Evolutionary conservation across 2,113 vertebrate genomes (phyloP).

Genomic region (Turnix velox): DNA sequence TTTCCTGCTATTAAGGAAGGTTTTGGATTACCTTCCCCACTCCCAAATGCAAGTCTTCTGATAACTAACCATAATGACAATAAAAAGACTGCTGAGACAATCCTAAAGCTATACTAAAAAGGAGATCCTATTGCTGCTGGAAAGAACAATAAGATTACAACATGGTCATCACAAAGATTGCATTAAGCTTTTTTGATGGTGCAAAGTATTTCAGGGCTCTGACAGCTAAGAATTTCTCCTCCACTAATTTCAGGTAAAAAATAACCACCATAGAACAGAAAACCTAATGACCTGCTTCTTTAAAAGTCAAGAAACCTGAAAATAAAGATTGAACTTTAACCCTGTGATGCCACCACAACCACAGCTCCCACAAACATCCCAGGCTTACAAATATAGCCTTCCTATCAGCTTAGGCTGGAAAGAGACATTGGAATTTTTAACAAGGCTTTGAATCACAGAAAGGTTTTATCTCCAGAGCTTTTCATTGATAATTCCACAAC

Average conservation of each 20-base stretch:
- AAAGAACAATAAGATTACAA: slow-evolving; percentile 15
- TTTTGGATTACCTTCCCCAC: slow-evolving; percentile 35
- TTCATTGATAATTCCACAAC: background rate
- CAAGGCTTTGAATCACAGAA: background rate
- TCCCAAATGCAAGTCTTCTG: slow-evolving; percentile 21
- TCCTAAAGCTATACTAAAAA: slow-evolving; percentile 20
- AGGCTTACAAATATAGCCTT: background rate
- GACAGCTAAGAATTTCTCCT: background rate
- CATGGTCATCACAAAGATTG: background rate
- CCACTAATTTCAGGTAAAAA: slow-evolving; percentile 2
- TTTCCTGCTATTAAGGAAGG: slow-evolving; percentile 57
- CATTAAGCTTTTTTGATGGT: background rate
- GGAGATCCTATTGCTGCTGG: slow-evolving; percentile 8
- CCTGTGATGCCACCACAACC: background rate
- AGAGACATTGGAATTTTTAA: background rate
- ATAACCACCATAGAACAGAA: background rate
- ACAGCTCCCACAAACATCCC: background rate
- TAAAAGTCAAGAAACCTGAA: background rate
- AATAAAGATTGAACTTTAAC: slow-evolving; percentile 1
- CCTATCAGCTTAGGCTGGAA: background rate
- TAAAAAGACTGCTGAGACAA: slow-evolving; percentile 9
- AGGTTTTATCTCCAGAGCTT: background rate
- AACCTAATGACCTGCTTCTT: slow-evolving; percentile 3
- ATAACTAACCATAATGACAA: slow-evolving; percentile 26
- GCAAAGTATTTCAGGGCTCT: background rate